These are phyloP conservation scores for Tetranychus piercei DNA, from an alignment of 2,888 invertebrate genomes.

Conservation along the genomic window DNA sequence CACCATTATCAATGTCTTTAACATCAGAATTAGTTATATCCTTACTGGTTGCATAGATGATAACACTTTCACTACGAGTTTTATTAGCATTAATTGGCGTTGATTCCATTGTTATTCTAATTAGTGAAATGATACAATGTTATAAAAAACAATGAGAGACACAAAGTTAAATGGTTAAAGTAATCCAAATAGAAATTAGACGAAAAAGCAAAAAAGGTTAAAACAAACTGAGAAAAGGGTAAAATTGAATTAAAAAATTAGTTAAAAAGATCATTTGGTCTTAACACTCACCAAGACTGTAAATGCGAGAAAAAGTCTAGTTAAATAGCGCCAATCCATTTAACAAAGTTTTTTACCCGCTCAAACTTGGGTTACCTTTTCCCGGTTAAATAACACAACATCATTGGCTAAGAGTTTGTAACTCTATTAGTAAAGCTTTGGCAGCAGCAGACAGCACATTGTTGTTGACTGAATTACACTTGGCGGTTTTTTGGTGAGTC, in stretches of 20 bases:
- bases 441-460: neutral
- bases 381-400: neutral
- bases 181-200: neutral
- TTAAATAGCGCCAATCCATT: neutral
- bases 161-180: no score
- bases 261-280: neutral
- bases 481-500: neutral
- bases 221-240: neutral
- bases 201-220: neutral
- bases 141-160: no score
- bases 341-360: neutral
- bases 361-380: neutral
- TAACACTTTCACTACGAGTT: constrained; percentile 7
- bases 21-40: neutral
- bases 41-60: neutral
- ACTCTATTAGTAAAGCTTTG: neutral
- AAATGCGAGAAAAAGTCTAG: neutral
- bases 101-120: neutral
- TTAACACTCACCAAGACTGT: neutral
- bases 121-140: neutral
- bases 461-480: neutral
- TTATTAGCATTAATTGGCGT: neutral
- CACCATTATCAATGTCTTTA: neutral
- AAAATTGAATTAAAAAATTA: neutral
- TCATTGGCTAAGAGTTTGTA: neutral